These are phyloP conservation scores for Amniataba percoides DNA, from an alignment of 2,797 vertebrate genomes.

Conservation along the genomic window DNA sequence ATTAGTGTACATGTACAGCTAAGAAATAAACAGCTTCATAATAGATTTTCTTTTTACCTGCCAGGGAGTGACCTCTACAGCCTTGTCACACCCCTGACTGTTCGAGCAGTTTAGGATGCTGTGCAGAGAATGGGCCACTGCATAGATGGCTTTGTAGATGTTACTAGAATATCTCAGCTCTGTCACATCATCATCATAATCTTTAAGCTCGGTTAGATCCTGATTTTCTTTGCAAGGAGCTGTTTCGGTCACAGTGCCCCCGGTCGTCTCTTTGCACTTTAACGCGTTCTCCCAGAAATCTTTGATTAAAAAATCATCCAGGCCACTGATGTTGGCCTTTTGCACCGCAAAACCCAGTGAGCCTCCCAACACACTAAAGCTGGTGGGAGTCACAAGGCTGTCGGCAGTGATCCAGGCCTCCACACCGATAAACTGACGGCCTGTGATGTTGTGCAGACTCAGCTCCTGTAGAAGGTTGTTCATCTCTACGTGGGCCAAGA, in stretches of 20 bases:
- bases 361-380: slow-evolving; percentile 78
- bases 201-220: slow-evolving; percentile 67
- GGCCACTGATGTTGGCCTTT: slow-evolving; percentile 76
- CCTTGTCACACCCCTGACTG: slow-evolving; percentile 68
- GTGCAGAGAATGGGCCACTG: slow-evolving; percentile 81
- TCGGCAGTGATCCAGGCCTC: slow-evolving; percentile 86
- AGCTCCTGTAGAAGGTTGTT: slow-evolving; percentile 78
- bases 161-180: slow-evolving; percentile 81
- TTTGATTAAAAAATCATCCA: slow-evolving; percentile 74
- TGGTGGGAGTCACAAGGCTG: slow-evolving; percentile 80
- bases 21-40: background rate
- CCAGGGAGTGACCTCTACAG: slow-evolving; percentile 60
- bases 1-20: background rate
- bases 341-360: slow-evolving; percentile 82
- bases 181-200: slow-evolving; percentile 74
- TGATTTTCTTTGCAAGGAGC: slow-evolving; percentile 63
- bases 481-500: slow-evolving; percentile 81
- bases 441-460: slow-evolving; percentile 78
- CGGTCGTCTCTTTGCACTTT: slow-evolving; percentile 50
- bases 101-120: slow-evolving; percentile 73
- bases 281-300: slow-evolving; percentile 79
- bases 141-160: slow-evolving; percentile 84
- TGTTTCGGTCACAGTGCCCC: background rate
- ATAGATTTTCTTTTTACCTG: slow-evolving; percentile 72
- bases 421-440: slow-evolving; percentile 83